Evolutionary conservation across 2,888 invertebrate genomes (phyloP), one percentile per base, ranked within the genome.

Genomic region (Volucella inflata): DNA sequence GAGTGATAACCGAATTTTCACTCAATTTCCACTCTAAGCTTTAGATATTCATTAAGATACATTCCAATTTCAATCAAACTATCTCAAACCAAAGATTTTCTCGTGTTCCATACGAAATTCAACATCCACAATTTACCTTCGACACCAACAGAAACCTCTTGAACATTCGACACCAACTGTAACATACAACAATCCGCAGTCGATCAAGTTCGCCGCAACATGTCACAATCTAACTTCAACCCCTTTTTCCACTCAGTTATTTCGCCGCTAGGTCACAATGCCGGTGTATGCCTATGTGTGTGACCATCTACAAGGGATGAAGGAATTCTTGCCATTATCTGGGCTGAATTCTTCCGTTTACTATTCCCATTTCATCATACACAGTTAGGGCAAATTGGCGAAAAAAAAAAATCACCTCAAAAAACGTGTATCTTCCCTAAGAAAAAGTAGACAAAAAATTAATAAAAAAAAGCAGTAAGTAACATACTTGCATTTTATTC

Each of bases 201-300:
- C 10, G 9, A 36, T 14, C 76, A 59, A 46, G 62, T 65, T 62
- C 42, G 40, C 11, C 17, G 11, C 62, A 38, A 70, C 64, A 21
- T n/a, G 10, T 16, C 40, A 48, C 36, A 71, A 17, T 51, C 40
- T 48, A 65, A 38, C 59, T 38, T 53, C 71, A 76, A 72, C 82
- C 77, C 77, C 71, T 70, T 70, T 51, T 68, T 60, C 12, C 44
- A 16, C 16, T 64, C 51, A 65, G 12, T 55, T 17, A 50, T 46
- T 76, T 64, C 70, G 62, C 72, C 65, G 68, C 82, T 82, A 76
- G 77, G 77, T 83, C 77, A 78, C 60, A 72, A 78, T 83, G 55
- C 82, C 82, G 78, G 78, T 76, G 68, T 62, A 70, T 67, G 42
- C 21, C 30, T 67, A 30, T 72, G 65, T 62, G 36, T 74, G 51